Evolutionary conservation across 30 jellyfish, hydroid and myxozoan species (phyloP).

Genomic region (Sanderia malayensis): DNA sequence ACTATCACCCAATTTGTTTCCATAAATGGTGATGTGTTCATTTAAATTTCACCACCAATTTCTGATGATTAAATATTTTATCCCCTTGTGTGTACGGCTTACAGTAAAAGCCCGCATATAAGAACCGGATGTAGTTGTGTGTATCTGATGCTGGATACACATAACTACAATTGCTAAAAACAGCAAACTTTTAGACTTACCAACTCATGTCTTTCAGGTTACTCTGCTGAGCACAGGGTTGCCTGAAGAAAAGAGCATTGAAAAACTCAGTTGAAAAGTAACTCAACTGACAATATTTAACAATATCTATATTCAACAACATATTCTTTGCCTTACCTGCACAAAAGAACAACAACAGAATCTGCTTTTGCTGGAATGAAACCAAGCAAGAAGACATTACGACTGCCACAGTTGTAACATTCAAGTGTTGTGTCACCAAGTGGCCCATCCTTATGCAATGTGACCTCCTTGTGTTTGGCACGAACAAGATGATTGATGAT

Average conservation of each 20-base stretch:
- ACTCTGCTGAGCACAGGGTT: slow-evolving; percentile 98
- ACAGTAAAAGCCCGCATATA: too few species aligned
- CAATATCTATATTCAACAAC: neutral
- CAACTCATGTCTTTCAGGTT: slow-evolving; percentile 95
- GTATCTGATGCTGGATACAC: too few species aligned
- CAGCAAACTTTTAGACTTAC: slow-evolving; percentile 12
- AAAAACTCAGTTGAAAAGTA: too few species aligned
- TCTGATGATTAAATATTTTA: too few species aligned
- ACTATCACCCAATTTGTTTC: too few species aligned
- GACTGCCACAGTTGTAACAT: slow-evolving; percentile 98
- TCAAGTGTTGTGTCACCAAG: slow-evolving; percentile 94
- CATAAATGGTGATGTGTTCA: too few species aligned
- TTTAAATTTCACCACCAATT: too few species aligned
- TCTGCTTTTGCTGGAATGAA: slow-evolving; percentile 99
- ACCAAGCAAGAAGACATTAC: slow-evolving; percentile 98
- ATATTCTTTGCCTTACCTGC: slow-evolving; percentile 85
- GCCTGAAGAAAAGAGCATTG: slow-evolving; percentile 65
- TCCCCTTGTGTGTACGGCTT: too few species aligned
- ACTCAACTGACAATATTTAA: too few species aligned
- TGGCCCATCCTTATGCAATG: slow-evolving; percentile 99
- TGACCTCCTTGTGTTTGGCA: slow-evolving; percentile 98
- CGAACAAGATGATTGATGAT: slow-evolving; percentile 96
- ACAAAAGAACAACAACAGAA: slow-evolving; percentile 91
- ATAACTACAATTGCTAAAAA: too few species aligned
- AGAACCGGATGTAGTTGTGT: too few species aligned